Percentiles rank a stretch among this genome's conserved stretches.
Evolutionary conservation across 1,140 invertebrate species (phyloP).

Genomic region (Formica selysi): DNA sequence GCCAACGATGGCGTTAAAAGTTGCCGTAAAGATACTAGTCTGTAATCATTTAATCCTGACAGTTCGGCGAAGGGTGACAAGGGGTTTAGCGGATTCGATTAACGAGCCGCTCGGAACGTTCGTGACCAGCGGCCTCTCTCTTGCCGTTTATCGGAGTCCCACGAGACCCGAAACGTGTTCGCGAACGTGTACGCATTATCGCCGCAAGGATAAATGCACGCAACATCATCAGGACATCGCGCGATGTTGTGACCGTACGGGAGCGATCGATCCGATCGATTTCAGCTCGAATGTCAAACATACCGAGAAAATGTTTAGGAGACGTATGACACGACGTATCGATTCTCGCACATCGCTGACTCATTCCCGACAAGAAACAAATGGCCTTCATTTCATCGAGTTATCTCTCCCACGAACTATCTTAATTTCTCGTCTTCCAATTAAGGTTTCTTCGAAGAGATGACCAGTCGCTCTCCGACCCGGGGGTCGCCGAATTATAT

Average conservation of each 20-base stretch:
- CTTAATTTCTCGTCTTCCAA: slow-evolving; percentile 75
- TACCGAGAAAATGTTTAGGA: slow-evolving; percentile 9
- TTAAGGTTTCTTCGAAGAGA: slow-evolving; percentile 72
- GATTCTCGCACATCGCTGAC: slow-evolving; percentile 62
- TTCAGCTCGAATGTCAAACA: not conserved
- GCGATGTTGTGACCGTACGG: not conserved
- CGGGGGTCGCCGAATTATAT: slow-evolving; percentile 71
- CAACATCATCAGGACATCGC: not conserved
- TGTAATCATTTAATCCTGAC: slow-evolving; percentile 40
- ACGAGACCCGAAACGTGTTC: slow-evolving; percentile 6
- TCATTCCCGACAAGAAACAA: slow-evolving; percentile 66
- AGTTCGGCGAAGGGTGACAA: slow-evolving; percentile 1
- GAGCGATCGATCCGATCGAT: slow-evolving; percentile 14
- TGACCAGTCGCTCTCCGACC: slow-evolving; percentile 11
- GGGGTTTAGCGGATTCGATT: slow-evolving; percentile 43
- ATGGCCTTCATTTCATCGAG: slow-evolving; percentile 67
- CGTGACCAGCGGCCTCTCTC: slow-evolving; percentile 25
- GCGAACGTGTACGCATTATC: slow-evolving; percentile 45
- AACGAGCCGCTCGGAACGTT: slow-evolving; percentile 49
- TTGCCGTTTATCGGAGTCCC: slow-evolving; percentile 20
- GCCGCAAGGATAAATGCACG: slow-evolving; percentile 14
- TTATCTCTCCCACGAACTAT: slow-evolving; percentile 66
- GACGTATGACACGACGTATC: slow-evolving; percentile 53
- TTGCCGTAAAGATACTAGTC: slow-evolving; percentile 44
- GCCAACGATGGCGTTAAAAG: slow-evolving; percentile 22